A percentile compares a stretch with the other conserved stretches of the same genome.
Evolutionary conservation across 2,113 vertebrate genomes (phyloP).

Genomic region (Elephantulus edwardii): DNA sequence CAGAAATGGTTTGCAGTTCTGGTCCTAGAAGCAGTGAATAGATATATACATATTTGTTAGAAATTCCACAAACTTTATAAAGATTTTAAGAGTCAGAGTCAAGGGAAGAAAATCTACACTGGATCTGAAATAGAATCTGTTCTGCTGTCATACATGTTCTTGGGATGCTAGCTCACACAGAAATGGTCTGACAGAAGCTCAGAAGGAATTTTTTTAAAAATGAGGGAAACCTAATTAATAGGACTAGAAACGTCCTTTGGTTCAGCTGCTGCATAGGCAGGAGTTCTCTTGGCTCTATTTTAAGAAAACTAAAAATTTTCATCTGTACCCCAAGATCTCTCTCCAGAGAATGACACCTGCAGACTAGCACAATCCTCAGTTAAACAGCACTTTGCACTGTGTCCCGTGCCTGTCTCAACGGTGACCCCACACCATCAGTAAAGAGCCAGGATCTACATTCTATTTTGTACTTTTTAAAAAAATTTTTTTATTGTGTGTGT

Average conservation of each 20-base stretch:
- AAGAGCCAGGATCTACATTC: background rate
- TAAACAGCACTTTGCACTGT: background rate
- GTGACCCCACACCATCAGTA: background rate
- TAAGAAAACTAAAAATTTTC: constrained; percentile 58
- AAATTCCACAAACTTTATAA: too few relatives aligned
- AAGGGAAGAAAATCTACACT: background rate
- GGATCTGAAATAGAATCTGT: constrained; percentile 7
- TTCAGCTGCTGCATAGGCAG: background rate
- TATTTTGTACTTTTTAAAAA: background rate
- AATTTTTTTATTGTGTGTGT: too few relatives aligned
- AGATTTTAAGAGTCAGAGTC: background rate
- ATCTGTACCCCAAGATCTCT: background rate
- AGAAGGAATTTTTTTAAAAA: background rate
- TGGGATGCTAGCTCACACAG: background rate
- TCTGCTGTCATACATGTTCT: background rate
- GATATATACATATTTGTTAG: background rate
- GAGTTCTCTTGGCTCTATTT: constrained; percentile 26
- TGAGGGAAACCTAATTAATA: background rate
- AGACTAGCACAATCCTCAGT: background rate
- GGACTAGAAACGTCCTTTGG: constrained; percentile 9
- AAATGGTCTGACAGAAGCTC: background rate
- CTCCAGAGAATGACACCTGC: background rate
- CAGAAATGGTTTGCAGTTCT: background rate
- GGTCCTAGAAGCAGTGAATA: background rate
- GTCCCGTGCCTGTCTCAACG: background rate